Evolutionary conservation across 2,113 vertebrate species (phyloP).

Genomic region (Pelmatolapia mariae): DNA sequence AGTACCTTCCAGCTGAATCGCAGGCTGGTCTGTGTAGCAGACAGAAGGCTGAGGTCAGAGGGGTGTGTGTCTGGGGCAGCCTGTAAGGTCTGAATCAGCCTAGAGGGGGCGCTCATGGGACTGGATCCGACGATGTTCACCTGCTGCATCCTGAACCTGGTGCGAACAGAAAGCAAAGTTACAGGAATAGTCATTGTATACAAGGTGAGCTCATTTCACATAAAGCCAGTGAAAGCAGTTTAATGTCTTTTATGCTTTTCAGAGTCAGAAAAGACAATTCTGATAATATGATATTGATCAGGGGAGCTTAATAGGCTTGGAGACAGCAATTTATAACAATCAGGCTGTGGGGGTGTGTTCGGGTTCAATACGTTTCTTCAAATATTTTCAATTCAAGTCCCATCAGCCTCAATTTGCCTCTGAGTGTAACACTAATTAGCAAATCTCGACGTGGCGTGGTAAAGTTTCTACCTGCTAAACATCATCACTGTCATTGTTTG

Average conservation of each 20-base stretch:
- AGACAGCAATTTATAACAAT: neutral
- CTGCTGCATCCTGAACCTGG: slow-evolving; percentile 89
- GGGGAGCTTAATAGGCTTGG: neutral
- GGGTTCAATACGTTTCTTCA: neutral
- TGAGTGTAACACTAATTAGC: neutral
- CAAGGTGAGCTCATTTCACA: neutral
- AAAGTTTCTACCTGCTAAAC: neutral
- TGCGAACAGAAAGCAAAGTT: neutral
- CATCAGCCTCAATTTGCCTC: neutral
- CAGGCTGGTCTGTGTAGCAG: slow-evolving; percentile 88
- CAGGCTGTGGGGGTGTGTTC: neutral
- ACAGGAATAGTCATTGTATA: neutral
- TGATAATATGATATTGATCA: neutral
- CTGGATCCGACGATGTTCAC: slow-evolving; percentile 87
- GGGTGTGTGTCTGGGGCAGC: slow-evolving; percentile 85
- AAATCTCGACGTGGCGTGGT: neutral
- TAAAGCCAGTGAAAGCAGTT: neutral
- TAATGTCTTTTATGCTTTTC: neutral
- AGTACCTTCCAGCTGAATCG: slow-evolving; percentile 87
- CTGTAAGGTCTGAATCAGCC: slow-evolving; percentile 90
- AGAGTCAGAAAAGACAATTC: neutral
- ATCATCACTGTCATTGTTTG: neutral
- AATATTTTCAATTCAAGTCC: neutral
- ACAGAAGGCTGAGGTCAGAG: slow-evolving; percentile 78
- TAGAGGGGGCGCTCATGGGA: slow-evolving; percentile 80